Percentiles rank a stretch among this genome's conserved stretches.
phyloP scores from a whole-genome alignment of 2,797 vertebrate species.

The Oryzias sinensis region DNA sequence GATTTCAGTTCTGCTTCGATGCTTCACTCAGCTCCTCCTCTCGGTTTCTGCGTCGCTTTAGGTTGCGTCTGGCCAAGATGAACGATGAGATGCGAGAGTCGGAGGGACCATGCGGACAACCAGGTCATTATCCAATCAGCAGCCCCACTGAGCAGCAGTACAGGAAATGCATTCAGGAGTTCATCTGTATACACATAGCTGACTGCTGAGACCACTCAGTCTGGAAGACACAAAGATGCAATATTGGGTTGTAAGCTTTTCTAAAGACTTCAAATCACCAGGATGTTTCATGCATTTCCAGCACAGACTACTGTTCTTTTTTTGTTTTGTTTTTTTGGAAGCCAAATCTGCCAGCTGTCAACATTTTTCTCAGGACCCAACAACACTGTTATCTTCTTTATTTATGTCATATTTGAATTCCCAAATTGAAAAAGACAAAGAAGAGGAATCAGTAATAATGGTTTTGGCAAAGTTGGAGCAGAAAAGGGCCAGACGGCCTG shows the following conservation, averaged over 20 bases:
- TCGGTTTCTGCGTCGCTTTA: slow-evolving; percentile 39
- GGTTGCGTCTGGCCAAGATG: slow-evolving; percentile 95
- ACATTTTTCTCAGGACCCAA: slow-evolving; percentile 47
- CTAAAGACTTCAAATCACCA: too few species aligned
- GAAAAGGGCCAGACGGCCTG: slow-evolving; percentile 33
- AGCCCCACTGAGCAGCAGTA: slow-evolving; percentile 97
- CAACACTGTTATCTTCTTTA: slow-evolving; percentile 20
- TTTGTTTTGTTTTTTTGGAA: background rate
- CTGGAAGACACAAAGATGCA: slow-evolving; percentile 11
- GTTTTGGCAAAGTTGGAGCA: background rate
- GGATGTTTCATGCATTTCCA: slow-evolving; percentile 2
- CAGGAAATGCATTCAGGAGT: slow-evolving; percentile 96
- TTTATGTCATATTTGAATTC: slow-evolving; percentile 50
- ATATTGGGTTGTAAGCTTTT: too few species aligned
- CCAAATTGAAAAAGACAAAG: slow-evolving; percentile 6
- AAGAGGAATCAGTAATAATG: background rate
- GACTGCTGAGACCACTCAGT: slow-evolving; percentile 79
- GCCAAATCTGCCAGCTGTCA: slow-evolving; percentile 11
- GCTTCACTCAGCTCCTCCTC: background rate
- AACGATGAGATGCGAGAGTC: slow-evolving; percentile 98
- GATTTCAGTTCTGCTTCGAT: background rate
- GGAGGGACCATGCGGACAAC: slow-evolving; percentile 89
- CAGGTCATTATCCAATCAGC: slow-evolving; percentile 89
- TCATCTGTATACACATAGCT: slow-evolving; percentile 94
- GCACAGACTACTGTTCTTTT: slow-evolving; percentile 5